Percentiles rank a stretch among this genome's conserved stretches.
These are phyloP conservation scores for Schizopygopsis pylzovi DNA, from an alignment of 2,797 vertebrate species.

Conservation along the genomic window DNA sequence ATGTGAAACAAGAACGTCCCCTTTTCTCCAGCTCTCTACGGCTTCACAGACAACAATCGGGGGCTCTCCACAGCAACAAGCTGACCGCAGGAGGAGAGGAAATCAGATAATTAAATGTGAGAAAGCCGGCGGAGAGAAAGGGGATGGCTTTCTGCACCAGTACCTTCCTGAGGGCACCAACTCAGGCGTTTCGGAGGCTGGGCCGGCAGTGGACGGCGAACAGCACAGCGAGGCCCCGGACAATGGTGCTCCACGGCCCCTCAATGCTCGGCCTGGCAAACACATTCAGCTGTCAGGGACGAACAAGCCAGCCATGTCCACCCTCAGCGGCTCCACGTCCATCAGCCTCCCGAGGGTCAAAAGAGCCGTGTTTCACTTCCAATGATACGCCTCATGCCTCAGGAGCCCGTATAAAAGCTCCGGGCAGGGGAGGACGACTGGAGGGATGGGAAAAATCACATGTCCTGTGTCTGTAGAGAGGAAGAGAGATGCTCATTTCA, in stretches of 20 bases:
- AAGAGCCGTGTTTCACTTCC: constrained; percentile 40
- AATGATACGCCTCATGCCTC: constrained; percentile 84
- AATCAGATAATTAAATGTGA: constrained; percentile 98
- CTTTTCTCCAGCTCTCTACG: constrained; percentile 80
- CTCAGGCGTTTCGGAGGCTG: constrained; percentile 76
- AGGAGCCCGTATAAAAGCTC: constrained; percentile 80
- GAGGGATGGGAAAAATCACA: constrained; percentile 76
- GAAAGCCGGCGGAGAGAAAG: constrained; percentile 76
- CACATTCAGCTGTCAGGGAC: constrained; percentile 91
- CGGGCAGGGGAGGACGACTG: constrained; percentile 66
- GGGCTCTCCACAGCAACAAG: constrained; percentile 82
- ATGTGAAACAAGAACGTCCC: constrained; percentile 83
- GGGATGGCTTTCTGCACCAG: constrained; percentile 86
- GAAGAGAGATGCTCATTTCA: constrained; percentile 69
- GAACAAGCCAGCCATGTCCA: constrained; percentile 91
- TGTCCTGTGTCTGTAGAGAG: constrained; percentile 84
- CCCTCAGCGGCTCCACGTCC: constrained; percentile 86
- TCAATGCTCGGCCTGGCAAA: constrained; percentile 86
- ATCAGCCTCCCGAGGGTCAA: constrained; percentile 70
- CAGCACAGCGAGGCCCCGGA: constrained; percentile 74
- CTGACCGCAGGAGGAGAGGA: constrained; percentile 84
- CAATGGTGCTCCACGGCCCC: constrained; percentile 82
- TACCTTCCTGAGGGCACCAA: constrained; percentile 85
- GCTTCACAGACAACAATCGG: constrained; percentile 86
- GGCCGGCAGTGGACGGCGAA: constrained; percentile 72